Base-by-base conservation (phyloP, 2,113 vertebrate genomes). In the Ceyx margarethae region DNA sequence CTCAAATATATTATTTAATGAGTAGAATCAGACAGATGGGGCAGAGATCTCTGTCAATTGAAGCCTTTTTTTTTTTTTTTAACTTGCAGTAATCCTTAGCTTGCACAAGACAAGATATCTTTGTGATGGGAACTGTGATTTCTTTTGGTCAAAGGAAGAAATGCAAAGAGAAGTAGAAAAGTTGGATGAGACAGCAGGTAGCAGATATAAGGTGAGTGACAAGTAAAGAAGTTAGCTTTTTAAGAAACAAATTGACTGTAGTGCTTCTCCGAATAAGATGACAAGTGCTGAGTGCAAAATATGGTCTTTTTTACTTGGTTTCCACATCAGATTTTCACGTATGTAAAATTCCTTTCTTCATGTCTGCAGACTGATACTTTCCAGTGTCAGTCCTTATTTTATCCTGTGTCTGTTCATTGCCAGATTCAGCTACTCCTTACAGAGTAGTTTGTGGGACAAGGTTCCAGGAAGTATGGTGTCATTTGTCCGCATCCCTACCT, bases 11-110 rank as follows among this genome's bases (percentile, higher is more conserved):
- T 91, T 19, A 68, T 96, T 96, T 94, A 91, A 73, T 95, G 85
- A 96, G 73, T 86, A 94, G 64, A 95, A 92, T 76, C 74, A 96
- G 89, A 96, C 46, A 93, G 64, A 91, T 87, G 80, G 77, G 80
- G 57, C 50, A 83, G 91, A 93, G 51, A 50, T n/a, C 33, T 48
- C 33, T 87, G 45, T 81, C 25, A 85, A 95, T 97, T 97, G 95
- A 89, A 91, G 37, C 17, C 16, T n/a, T 53, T 72, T 68, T 56
- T 77, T 37, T 51, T 65, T 79, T 61, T 42, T 61, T 21, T 21
- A 18, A 18, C 2, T 2, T 17, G 18, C 13, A 72, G 11, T 77
- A 65, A 5, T 78, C 58, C 65, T 72, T 94, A 54, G 21, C 33
- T 84, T 81, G 18, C 11, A 74, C 61, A 71, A 79, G 89, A 81